Conservation (phyloP, 2,113 vertebrate species). For the Sarotherodon lohbergeri region DNA sequence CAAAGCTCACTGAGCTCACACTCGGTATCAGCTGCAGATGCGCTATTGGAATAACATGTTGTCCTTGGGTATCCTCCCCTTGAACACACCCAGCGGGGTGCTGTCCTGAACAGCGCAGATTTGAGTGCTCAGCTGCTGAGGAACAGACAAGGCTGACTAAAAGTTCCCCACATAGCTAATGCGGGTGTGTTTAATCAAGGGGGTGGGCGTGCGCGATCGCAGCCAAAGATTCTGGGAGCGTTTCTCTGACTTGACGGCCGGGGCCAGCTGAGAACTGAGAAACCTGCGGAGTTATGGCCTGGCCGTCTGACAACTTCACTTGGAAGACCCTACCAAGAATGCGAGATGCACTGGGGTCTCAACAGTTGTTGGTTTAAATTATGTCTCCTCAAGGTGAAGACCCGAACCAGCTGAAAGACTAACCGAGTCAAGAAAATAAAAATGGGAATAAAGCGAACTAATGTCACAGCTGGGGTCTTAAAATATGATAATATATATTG, state of each 20-base stretch:
- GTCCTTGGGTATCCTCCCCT: background rate
- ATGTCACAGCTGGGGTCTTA: background rate
- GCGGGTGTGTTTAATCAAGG: slow-evolving; percentile 55
- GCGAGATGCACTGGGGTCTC: background rate
- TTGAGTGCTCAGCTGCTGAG: slow-evolving; percentile 49
- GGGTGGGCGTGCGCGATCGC: background rate
- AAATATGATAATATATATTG: background rate
- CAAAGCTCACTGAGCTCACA: background rate
- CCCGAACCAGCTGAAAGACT: background rate
- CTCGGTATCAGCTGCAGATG: background rate
- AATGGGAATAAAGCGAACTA: background rate
- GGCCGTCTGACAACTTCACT: background rate
- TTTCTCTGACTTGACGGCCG: slow-evolving; percentile 24
- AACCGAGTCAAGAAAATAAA: background rate
- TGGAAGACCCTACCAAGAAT: slow-evolving; percentile 22
- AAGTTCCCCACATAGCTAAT: slow-evolving; percentile 60
- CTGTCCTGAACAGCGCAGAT: background rate
- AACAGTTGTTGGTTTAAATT: slow-evolving; percentile 26
- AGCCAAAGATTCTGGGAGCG: slow-evolving; percentile 6
- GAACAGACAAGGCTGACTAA: background rate
- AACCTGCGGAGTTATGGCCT: slow-evolving; percentile 2
- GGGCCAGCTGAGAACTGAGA: slow-evolving; percentile 53
- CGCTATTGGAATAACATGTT: background rate
- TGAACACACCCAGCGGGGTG: slow-evolving; percentile 27
- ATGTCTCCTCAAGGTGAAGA: background rate